phyloP scores from a whole-genome alignment of 2,888 invertebrate species.

The Dryobota labecula region DNA sequence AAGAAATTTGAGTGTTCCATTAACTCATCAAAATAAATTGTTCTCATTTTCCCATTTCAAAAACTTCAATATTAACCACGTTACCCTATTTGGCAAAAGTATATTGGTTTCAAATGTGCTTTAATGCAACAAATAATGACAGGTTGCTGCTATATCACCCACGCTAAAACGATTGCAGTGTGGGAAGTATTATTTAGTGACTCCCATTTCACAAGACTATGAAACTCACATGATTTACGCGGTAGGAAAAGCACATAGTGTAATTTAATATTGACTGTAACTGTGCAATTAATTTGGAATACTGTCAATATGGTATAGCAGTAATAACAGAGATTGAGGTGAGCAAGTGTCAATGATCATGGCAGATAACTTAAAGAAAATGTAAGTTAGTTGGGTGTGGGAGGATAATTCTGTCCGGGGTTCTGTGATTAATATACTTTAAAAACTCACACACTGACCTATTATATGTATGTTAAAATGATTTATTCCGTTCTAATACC shows the following conservation, averaged over 20 bases:
- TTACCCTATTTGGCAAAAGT: slow-evolving; percentile 19
- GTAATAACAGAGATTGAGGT: slow-evolving; percentile 47
- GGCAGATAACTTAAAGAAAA: slow-evolving; percentile 32
- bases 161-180: slow-evolving; percentile 54
- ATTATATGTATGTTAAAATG: no score
- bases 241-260: slow-evolving; percentile 52
- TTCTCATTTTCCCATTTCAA: background rate
- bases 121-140: slow-evolving; percentile 58
- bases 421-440: no score
- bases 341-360: slow-evolving; percentile 27
- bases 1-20: background rate
- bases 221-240: slow-evolving; percentile 62
- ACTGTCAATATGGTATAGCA: slow-evolving; percentile 40
- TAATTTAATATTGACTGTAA: slow-evolving; percentile 57
- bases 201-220: slow-evolving; percentile 57
- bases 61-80: slow-evolving; percentile 7
- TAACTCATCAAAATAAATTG: background rate
- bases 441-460: no score
- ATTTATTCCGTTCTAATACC: no score
- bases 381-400: slow-evolving; percentile 10
- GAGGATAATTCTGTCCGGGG: background rate
- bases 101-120: slow-evolving; percentile 34
- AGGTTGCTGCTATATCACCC: slow-evolving; percentile 55
- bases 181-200: slow-evolving; percentile 65
- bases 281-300: slow-evolving; percentile 55